Base-by-base conservation (phyloP, 2,888 invertebrate species). In the Lasius fuliginosus region DNA sequence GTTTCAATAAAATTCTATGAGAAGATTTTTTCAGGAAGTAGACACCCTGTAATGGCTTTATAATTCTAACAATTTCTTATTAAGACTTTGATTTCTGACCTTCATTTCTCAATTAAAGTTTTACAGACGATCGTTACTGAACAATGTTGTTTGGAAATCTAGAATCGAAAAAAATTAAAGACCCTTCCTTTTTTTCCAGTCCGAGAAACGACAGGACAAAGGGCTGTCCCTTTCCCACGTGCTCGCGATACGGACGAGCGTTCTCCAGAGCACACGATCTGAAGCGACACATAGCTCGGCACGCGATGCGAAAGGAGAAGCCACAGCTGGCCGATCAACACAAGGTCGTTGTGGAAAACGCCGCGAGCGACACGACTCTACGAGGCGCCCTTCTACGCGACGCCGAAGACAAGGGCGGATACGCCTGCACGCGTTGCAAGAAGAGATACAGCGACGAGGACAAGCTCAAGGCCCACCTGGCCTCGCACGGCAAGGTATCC, bases 251-350 rank as follows among this genome's bases (percentile, higher is more conserved):
- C 68, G 94, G 94, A 5, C 92, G 94, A 71, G 94, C 94, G 1
- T 95, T 94, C 84, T 95, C 94, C 9, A 90, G 94, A 56, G 94
- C 94, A 5, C 94, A 95, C 82, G 94, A 94, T 60, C 90, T 94
- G 3, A 94, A 94, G 64, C 92, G 94, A 8, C 95, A 94, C 76
- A 94, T 95, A 83, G 93, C 92, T 3, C 91, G 94, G 30, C 94
- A 94, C 49, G 93, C 94, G 36, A 92, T 92, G 85, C 92, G 93
- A 33, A 94, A 94, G 77, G 93, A 94, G 30, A 92, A 93, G 64
- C 76, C 92, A 30, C 88, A 90, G 4, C 91, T 91, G 8, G 23
- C 30, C 4, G 68, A 40, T 5, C 86, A 87, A 46, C 85, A 81
- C 9, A 85, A 85, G 11, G 86, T 90, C 18, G 82, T 90, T 30